These are phyloP conservation scores for Psilopsiagon aymara DNA, from an alignment of 2,113 vertebrate species.

Conservation along the genomic window DNA sequence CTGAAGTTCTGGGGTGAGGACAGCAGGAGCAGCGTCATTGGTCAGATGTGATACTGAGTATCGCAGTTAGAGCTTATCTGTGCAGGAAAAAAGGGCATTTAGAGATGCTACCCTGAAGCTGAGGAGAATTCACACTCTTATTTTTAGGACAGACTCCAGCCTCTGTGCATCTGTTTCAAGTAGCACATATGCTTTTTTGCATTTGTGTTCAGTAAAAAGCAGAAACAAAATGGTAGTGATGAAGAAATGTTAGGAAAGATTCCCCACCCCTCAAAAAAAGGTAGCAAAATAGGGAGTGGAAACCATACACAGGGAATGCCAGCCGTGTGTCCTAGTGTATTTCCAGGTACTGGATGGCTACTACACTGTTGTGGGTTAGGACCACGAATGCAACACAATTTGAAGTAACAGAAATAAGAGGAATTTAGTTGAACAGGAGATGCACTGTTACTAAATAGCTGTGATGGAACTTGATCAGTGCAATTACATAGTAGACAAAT, in stretches of 20 bases:
- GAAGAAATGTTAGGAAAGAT: neutral
- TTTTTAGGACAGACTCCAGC: neutral
- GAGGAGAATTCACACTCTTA: neutral
- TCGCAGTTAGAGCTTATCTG: neutral
- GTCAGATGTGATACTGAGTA: neutral
- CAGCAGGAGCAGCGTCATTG: neutral
- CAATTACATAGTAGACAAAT: neutral
- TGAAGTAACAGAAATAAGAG: neutral
- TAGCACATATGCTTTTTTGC: neutral
- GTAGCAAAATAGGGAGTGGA: neutral
- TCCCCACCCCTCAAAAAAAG: neutral
- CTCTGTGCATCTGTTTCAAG: neutral
- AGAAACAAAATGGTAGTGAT: neutral
- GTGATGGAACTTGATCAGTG: neutral
- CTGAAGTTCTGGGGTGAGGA: neutral
- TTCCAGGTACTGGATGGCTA: neutral
- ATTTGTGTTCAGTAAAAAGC: neutral
- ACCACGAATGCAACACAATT: neutral
- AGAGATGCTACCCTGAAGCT: neutral
- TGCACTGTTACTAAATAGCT: neutral
- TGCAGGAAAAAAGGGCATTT: neutral
- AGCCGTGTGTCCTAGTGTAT: neutral
- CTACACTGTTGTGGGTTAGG: neutral
- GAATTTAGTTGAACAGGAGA: neutral
- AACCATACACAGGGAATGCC: accelerated